A percentile compares a stretch with the other conserved stretches of the same genome.
These are phyloP conservation scores for Nemotelus nigrinus DNA, from an alignment of 2,888 invertebrate genomes.

Conservation along the genomic window DNA sequence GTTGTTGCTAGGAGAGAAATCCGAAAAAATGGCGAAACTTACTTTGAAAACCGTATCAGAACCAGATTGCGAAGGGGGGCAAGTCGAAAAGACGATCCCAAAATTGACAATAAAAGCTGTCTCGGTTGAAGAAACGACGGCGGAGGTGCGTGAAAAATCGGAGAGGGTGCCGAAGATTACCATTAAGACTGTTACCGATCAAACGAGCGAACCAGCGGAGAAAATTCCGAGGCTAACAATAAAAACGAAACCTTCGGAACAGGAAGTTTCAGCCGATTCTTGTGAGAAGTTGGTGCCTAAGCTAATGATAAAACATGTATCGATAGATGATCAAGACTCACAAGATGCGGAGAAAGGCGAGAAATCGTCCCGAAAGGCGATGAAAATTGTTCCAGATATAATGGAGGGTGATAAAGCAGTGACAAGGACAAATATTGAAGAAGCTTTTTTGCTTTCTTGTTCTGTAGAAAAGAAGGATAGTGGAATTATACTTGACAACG, in stretches of 20 bases:
- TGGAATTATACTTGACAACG: too few species aligned
- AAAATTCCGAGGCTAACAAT: slow-evolving; percentile 46
- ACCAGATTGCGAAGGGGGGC: slow-evolving; percentile 56
- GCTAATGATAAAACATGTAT: slow-evolving; percentile 23
- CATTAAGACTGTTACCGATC: slow-evolving; percentile 40
- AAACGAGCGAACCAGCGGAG: slow-evolving; percentile 21
- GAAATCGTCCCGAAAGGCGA: slow-evolving; percentile 55
- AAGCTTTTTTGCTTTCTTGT: too few species aligned
- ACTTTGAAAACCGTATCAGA: slow-evolving; percentile 65
- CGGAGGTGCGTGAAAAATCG: slow-evolving; percentile 51
- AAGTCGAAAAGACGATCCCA: slow-evolving; percentile 40
- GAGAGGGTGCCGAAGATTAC: slow-evolving; percentile 48
- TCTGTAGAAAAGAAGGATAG: too few species aligned
- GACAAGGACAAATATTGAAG: too few species aligned
- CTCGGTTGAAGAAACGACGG: neutral
- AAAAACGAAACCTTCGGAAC: slow-evolving; percentile 47
- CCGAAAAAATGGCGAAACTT: slow-evolving; percentile 54
- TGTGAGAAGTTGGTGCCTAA: slow-evolving; percentile 56
- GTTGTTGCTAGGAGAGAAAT: neutral
- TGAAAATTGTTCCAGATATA: slow-evolving; percentile 54
- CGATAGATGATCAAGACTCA: neutral
- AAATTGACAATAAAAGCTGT: slow-evolving; percentile 50
- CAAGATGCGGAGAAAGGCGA: neutral
- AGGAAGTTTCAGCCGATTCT: neutral
- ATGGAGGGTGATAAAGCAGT: neutral